Base-by-base conservation (phyloP, 2,888 invertebrate species). In the Keiferia lycopersicella region DNA sequence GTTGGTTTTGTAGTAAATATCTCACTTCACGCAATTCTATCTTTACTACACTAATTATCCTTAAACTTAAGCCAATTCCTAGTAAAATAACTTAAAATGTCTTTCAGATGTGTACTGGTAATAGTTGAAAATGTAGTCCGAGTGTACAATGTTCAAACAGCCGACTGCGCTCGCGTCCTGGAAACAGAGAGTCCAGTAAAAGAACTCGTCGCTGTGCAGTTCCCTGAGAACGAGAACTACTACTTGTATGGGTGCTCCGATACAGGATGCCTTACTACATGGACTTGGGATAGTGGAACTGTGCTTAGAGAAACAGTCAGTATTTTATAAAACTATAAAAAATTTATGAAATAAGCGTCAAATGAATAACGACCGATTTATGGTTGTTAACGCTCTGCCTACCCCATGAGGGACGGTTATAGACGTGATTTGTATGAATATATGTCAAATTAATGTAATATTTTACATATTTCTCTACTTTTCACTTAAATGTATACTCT, bases 281-380 rank as follows among this genome's bases (percentile, higher is more conserved):
- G 92, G 92, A 92, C 89, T 0, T 92, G 90, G 90, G 89, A 88
- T 41, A 88, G 87, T 68, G 91, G 89, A 64, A 87, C 84, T 69
- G 89, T 92, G 1, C 84, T 90, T 7, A 82, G 90, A 73, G 89
- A 91, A 80, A 80, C 75, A 68, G 91, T 91, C 67, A 78, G 82
- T 80, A 65, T 51, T 30, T 58, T 58, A 57, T 58, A 18, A 16
- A 6, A 18, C 8, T 18, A 18, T 18, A 48, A 18, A 10, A 48
- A 58, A 11, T 45, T 10, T 45, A 26, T 26, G 2, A 6, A 26
- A 4, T 2, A 34, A 34, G 34, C 34, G 8, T 34, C 34, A 4
- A 34, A 34, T 7, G 3, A 34, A 34, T 34, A n/a, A n/a, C n/a
- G n/a, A n/a, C n/a, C n/a, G n/a, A n/a, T n/a, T n/a, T n/a, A n/a